Conservation (phyloP, 1,140 invertebrate species). For the Drosophila auraria region DNA sequence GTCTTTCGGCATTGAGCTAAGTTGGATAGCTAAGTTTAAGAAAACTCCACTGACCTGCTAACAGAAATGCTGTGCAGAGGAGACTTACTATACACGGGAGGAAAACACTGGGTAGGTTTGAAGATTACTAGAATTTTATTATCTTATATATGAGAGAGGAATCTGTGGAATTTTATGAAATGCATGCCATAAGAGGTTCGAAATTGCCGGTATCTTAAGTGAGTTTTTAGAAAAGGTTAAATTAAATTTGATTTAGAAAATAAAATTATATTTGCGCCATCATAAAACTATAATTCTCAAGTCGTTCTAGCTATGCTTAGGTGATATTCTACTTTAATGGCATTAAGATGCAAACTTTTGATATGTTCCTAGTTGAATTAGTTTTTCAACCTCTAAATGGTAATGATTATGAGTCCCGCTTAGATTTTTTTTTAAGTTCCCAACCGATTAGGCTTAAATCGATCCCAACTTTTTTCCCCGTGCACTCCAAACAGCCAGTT, state of each 20-base stretch:
- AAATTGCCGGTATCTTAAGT: background rate
- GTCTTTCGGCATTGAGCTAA: conserved; percentile 57
- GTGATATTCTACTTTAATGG: no score
- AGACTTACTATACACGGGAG: conserved; percentile 52
- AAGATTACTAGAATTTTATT: background rate
- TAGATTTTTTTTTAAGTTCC: background rate
- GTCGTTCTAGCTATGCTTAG: background rate
- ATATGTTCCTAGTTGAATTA: no score
- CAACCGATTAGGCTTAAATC: no score
- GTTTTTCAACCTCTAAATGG: no score
- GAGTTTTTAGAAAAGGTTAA: background rate
- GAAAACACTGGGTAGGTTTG: background rate
- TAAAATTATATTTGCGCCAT: background rate
- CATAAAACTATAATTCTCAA: background rate
- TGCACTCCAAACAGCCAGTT: conserved; percentile 29
- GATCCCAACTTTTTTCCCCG: background rate
- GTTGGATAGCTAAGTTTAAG: conserved; percentile 70
- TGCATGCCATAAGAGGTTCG: rapidly evolving
- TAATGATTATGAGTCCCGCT: background rate
- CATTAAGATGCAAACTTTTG: no score
- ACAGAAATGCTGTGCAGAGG: conserved; percentile 73
- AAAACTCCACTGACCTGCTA: conserved; percentile 83
- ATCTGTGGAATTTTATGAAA: background rate
- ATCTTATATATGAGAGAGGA: background rate
- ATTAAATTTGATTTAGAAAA: background rate